Evolutionary conservation across 2,113 vertebrate genomes (phyloP).

Genomic region (Leucopsar rothschildi): DNA sequence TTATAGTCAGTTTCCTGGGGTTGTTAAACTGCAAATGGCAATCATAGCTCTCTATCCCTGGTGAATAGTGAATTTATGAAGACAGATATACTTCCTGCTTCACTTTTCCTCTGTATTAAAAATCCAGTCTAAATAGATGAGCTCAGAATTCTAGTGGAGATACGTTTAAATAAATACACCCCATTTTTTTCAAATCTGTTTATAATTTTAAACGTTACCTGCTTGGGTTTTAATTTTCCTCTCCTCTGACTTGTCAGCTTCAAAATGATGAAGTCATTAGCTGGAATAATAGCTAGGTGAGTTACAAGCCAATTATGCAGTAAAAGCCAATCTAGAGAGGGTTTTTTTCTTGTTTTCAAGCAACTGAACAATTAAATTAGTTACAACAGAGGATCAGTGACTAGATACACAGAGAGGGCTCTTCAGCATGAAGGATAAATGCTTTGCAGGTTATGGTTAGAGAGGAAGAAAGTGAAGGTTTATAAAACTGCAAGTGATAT

Average conservation of each 20-base stretch:
- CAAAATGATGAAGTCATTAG: not conserved
- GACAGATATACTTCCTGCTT: not conserved
- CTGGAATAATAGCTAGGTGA: not conserved
- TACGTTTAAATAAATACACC: not conserved
- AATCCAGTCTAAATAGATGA: not conserved
- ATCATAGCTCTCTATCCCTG: not conserved
- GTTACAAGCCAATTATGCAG: not conserved
- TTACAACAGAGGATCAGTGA: not conserved
- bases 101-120: not conserved
- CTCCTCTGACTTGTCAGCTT: not conserved
- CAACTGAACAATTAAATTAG: not conserved
- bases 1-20: not conserved
- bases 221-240: not conserved
- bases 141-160: not conserved
- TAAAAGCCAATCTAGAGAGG: not conserved
- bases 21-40: not conserved
- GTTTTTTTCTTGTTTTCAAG: not conserved
- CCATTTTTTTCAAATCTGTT: not conserved
- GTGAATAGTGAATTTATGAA: not conserved
- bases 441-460: not conserved
- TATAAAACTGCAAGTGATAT: not conserved
- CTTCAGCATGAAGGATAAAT: not conserved
- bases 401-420: not conserved
- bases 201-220: not conserved
- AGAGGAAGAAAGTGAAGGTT: not conserved